phyloP scores from a whole-genome alignment of 1,140 invertebrate species.

The Neodiprion fabricii region DNA sequence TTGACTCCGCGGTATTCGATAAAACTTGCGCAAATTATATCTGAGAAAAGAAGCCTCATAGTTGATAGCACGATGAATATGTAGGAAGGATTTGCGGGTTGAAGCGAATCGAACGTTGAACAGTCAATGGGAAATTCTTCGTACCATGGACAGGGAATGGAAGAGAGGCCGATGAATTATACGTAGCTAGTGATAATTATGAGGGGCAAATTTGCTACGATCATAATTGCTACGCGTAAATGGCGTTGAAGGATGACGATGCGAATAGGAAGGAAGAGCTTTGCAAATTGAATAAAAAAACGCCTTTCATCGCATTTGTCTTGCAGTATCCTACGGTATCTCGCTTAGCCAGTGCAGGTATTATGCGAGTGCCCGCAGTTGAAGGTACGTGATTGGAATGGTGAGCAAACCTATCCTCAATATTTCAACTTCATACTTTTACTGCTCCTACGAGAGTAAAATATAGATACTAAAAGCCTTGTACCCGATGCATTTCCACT shows the following conservation, averaged over 20 bases:
- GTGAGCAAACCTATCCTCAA: slow-evolving; percentile 1
- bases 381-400: slow-evolving; percentile 16
- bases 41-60: background rate
- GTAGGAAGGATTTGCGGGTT: too few species aligned
- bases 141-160: background rate
- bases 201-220: background rate
- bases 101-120: background rate
- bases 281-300: slow-evolving; percentile 2
- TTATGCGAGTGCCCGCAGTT: slow-evolving; percentile 12
- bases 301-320: background rate
- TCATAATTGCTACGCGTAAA: background rate
- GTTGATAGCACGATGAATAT: background rate
- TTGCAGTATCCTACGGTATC: background rate
- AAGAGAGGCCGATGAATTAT: background rate
- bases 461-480: slow-evolving; percentile 12
- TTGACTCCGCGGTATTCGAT: slow-evolving; percentile 11
- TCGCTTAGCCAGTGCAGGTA: background rate
- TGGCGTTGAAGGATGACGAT: background rate
- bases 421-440: slow-evolving; percentile 19
- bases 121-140: background rate
- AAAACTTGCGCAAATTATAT: background rate
- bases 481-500: slow-evolving; percentile 14
- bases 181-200: background rate
- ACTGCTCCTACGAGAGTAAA: slow-evolving; percentile 9
- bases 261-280: background rate